Conservation (phyloP, 2,113 vertebrate species). For the Dromiciops gliroides region DNA sequence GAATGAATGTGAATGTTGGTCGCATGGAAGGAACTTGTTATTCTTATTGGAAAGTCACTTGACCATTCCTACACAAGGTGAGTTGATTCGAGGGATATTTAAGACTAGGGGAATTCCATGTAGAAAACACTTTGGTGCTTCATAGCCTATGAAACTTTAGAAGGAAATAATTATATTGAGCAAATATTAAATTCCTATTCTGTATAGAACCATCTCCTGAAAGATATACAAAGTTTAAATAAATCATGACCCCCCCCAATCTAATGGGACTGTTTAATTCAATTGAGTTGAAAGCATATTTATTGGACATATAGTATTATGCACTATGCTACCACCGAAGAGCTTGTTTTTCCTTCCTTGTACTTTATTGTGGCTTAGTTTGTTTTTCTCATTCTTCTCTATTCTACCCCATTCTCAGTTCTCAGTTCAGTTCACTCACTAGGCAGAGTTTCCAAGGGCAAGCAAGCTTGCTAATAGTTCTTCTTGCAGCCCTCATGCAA, state of each 20-base stretch:
- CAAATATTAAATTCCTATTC: neutral
- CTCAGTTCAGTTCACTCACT: neutral
- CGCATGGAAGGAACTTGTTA: neutral
- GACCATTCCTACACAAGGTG: neutral
- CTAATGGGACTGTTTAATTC: neutral
- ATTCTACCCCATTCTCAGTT: neutral
- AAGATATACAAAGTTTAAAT: neutral
- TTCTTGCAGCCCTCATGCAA: neutral
- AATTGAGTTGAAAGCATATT: neutral
- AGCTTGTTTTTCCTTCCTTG: neutral
- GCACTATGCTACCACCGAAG: neutral
- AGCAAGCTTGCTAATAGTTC: neutral
- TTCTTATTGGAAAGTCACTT: neutral
- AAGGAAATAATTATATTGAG: neutral
- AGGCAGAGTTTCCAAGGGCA: neutral
- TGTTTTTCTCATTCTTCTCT: neutral
- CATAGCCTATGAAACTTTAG: neutral
- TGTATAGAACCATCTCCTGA: neutral
- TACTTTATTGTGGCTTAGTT: neutral
- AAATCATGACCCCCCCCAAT: neutral
- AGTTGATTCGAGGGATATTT: neutral
- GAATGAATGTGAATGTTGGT: neutral
- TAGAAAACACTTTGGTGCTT: neutral
- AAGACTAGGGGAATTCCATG: neutral
- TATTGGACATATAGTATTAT: neutral